These are phyloP conservation scores for Harmothoe impar DNA, from an alignment of 2,888 invertebrate species.

Conservation along the genomic window DNA sequence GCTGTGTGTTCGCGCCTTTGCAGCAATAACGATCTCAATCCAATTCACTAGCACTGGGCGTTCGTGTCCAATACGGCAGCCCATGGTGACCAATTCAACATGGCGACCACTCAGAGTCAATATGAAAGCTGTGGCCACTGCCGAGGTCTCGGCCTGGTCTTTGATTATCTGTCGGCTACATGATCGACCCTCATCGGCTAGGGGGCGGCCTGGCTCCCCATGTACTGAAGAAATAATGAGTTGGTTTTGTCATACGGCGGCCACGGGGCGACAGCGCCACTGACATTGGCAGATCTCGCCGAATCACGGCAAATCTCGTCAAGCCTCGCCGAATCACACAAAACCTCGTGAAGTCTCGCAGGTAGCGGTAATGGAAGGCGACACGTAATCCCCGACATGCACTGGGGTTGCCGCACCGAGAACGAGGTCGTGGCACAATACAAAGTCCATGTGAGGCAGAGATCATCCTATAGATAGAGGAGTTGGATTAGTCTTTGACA, in stretches of 20 bases:
- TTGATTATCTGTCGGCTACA: slow-evolving; percentile 18
- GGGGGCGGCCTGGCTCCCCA: not conserved
- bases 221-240: not conserved
- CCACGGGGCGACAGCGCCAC: not conserved
- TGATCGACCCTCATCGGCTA: not conserved
- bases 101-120: not conserved
- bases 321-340: slow-evolving; percentile 4
- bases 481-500: too few species aligned
- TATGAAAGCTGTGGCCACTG: not conserved
- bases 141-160: not conserved
- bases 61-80: not conserved
- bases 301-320: not conserved
- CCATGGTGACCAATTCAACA: not conserved
- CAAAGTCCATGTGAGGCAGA: not conserved
- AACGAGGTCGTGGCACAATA: not conserved
- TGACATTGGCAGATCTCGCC: not conserved
- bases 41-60: not conserved
- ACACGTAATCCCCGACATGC: not conserved
- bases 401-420: not conserved
- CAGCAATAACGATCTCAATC: not conserved
- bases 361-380: slow-evolving; percentile 24
- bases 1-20: not conserved
- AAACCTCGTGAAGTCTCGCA: slow-evolving; percentile 4
- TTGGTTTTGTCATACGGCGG: not conserved
- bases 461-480: too few species aligned